Conservation (phyloP, 2,797 vertebrate genomes). For the Chrosomus eos region DNA sequence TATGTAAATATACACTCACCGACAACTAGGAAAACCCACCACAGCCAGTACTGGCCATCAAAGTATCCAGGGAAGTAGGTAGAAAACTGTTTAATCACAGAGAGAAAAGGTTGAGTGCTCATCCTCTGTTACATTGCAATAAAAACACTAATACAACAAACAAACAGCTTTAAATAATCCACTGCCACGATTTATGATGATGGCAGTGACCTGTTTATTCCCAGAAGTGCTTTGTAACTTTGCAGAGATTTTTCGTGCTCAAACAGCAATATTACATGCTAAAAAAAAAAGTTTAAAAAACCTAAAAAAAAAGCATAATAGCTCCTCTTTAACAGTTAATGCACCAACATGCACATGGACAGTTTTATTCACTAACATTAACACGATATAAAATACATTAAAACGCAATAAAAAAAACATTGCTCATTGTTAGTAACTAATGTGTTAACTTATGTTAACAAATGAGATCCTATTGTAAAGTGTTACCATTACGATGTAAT, state of each 20-base stretch:
- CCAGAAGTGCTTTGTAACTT: no score
- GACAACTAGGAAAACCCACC: slow-evolving; percentile 98
- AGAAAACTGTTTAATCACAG: slow-evolving; percentile 83
- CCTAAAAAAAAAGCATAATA: no score
- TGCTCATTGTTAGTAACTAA: background rate
- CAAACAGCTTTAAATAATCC: background rate
- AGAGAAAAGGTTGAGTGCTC: background rate
- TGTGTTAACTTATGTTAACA: background rate
- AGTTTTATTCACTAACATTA: background rate
- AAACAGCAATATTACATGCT: no score
- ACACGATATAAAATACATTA: no score
- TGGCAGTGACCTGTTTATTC: no score
- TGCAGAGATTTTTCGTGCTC: no score
- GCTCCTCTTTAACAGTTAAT: no score
- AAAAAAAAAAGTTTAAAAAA: no score
- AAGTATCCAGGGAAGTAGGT: slow-evolving; percentile 98
- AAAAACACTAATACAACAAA: slow-evolving; percentile 1
- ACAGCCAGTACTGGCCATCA: slow-evolving; percentile 98
- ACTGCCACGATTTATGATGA: no score
- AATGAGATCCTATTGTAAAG: background rate
- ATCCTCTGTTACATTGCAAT: background rate
- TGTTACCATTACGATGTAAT: background rate
- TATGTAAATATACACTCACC: slow-evolving; percentile 80
- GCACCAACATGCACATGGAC: background rate
- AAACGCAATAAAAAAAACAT: no score